These are phyloP conservation scores for Heteropelma amictum DNA, from an alignment of 2,888 invertebrate species.

Conservation along the genomic window DNA sequence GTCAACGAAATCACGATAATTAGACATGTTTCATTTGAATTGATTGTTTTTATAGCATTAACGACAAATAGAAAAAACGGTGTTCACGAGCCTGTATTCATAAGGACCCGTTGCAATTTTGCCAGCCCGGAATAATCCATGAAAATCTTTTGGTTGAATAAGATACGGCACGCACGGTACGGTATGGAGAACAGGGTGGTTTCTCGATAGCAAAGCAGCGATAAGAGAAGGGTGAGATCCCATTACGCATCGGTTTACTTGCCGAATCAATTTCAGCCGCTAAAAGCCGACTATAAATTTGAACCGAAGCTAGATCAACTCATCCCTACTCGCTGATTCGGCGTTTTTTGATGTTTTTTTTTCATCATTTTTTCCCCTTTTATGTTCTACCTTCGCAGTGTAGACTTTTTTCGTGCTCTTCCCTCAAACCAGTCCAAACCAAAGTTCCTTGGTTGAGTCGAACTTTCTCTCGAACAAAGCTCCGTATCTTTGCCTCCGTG, in stretches of 20 bases:
- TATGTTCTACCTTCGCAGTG: background rate
- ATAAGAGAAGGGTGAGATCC: slow-evolving; percentile 60
- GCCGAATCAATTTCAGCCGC: slow-evolving; percentile 71
- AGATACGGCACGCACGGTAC: slow-evolving; percentile 53
- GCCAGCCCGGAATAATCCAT: slow-evolving; percentile 33
- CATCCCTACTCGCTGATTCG: slow-evolving; percentile 63
- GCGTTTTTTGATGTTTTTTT: slow-evolving; percentile 64
- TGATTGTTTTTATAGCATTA: no score
- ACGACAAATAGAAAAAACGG: background rate
- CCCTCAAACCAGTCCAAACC: background rate
- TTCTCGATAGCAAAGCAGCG: slow-evolving; percentile 19
- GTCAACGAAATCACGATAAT: slow-evolving; percentile 31
- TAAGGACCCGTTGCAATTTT: slow-evolving; percentile 17
- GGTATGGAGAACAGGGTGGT: slow-evolving; percentile 36
- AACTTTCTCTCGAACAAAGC: background rate
- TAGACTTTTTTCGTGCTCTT: background rate
- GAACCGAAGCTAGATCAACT: slow-evolving; percentile 60
- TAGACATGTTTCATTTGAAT: background rate
- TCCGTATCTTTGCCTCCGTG: no score
- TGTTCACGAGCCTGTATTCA: slow-evolving; percentile 44
- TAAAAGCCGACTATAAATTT: slow-evolving; percentile 71
- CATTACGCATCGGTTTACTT: slow-evolving; percentile 71
- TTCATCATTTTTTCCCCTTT: background rate
- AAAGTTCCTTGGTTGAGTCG: background rate
- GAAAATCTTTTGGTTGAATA: slow-evolving; percentile 59